Percentiles rank a stretch among this genome's conserved stretches.
These are phyloP conservation scores for Thecocarcelia acutangulata DNA, from an alignment of 2,888 invertebrate genomes.

Conservation along the genomic window DNA sequence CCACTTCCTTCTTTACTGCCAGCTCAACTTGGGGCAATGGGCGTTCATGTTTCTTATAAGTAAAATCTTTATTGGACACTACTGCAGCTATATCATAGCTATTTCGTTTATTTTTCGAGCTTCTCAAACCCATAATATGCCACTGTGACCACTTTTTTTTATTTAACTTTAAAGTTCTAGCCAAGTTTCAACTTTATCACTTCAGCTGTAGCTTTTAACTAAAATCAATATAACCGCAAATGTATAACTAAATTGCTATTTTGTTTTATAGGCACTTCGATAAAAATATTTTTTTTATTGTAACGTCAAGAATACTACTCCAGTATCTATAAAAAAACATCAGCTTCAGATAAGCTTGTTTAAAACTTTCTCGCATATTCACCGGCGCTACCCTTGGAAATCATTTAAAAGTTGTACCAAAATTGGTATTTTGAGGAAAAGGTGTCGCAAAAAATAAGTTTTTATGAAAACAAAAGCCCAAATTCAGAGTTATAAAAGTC, in stretches of 20 bases:
- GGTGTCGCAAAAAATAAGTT: too few species aligned
- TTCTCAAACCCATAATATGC: conserved; percentile 70
- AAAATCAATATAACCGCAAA: conserved; percentile 8
- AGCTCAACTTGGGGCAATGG: conserved; percentile 23
- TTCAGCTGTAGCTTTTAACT: conserved; percentile 40
- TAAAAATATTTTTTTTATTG: conserved; percentile 15
- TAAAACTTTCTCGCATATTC: not conserved
- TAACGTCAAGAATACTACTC: not conserved
- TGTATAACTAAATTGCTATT: not conserved
- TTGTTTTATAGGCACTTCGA: conserved; percentile 14
- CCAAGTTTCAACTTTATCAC: conserved; percentile 43
- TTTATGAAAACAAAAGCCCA: too few species aligned
- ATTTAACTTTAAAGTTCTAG: not conserved
- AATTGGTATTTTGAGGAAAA: too few species aligned
- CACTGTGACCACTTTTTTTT: too few species aligned
- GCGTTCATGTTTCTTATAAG: conserved; percentile 21
- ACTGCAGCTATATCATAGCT: conserved; percentile 70
- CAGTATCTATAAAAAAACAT: not conserved
- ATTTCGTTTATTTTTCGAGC: conserved; percentile 66
- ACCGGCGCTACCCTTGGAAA: too few species aligned
- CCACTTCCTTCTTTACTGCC: not conserved
- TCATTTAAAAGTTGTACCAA: too few species aligned
- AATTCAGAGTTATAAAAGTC: too few species aligned
- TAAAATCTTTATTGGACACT: conserved; percentile 51
- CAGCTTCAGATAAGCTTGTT: too few species aligned